Base-by-base conservation (phyloP, 2,113 vertebrate species). In the Rutilus rutilus region DNA sequence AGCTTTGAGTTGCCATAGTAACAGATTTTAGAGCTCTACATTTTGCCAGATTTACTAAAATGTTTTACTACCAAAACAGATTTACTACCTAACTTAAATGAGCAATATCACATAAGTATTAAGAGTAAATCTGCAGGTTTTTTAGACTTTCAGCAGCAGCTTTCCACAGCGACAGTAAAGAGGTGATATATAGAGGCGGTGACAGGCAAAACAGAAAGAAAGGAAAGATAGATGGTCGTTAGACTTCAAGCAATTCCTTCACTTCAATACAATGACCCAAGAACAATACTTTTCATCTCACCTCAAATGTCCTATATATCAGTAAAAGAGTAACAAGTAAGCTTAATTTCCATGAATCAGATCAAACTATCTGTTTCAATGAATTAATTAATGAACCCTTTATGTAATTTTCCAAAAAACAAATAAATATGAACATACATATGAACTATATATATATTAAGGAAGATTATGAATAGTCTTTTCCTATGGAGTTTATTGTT, bases 1-100 rank as follows among this genome's bases (percentile, higher is more conserved):
- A 79, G 12, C 36, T 62, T 64, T 25, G 36, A 5, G 57, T 80
- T 80, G 78, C 78, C 59, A 62, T 80, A 59, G 78, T 64, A 27
- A 62, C 78, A 25, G 4, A 15, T 39, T 12, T 6, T 74, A 45
- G 23, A 23, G 14, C 71, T 80, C 36, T 80, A 64, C 10, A 7
- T 45, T 80, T 64, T 64, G 59, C 25, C 39, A 33, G 33, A 33
- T 33, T 33, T 33, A 33, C 33, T 33, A 4, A 33, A 33, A 33
- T 33, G 4, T 33, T 33, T 33, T 33, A 33, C 33, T 33, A 33
- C 33, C 33, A 33, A 33, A 33, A 62, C 14, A 64, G n/a, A 47
- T 62, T 45, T 45, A 45, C 54, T 21, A 64, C n/a, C n/a, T 80
- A 64, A 80, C 21, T 27, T 45, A 12, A 64, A 80, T 80, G 23